phyloP scores from a whole-genome alignment of 2,888 invertebrate species.

The Drosophila mulleri region DNA sequence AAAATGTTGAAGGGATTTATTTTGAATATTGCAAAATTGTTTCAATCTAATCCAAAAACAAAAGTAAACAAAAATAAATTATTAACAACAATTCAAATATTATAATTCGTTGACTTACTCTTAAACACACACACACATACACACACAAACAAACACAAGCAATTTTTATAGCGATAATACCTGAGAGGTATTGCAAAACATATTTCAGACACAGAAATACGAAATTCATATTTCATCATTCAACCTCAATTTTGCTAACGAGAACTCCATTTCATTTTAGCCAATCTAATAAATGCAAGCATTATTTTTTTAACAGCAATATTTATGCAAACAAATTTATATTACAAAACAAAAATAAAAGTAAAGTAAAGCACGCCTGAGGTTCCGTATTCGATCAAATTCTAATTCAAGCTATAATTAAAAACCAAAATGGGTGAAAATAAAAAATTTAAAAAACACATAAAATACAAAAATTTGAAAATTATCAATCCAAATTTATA shows the following conservation, averaged over 20 bases:
- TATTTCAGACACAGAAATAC: constrained; percentile 19
- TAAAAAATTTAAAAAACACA: constrained; percentile 28
- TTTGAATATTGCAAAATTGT: constrained; percentile 52
- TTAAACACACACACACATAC: not conserved
- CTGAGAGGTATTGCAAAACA: constrained; percentile 28
- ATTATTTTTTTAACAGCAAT: constrained; percentile 33
- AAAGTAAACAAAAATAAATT: constrained; percentile 31
- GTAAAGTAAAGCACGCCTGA: constrained; percentile 63
- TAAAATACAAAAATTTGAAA: constrained; percentile 19
- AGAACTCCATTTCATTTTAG: constrained; percentile 58
- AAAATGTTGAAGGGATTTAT: constrained; percentile 42
- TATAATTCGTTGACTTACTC: constrained; percentile 64
- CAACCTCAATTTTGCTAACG: constrained; percentile 49
- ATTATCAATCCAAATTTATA: constrained; percentile 71
- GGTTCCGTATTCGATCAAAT: constrained; percentile 58
- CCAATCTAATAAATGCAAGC: constrained; percentile 56
- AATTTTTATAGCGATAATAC: constrained; percentile 54
- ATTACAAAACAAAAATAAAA: constrained; percentile 15
- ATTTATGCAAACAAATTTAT: constrained; percentile 34
- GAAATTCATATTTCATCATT: constrained; percentile 29
- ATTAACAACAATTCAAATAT: constrained; percentile 52
- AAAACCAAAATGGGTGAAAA: constrained; percentile 56
- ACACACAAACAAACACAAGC: constrained; percentile 34
- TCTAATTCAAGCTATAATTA: constrained; percentile 49
- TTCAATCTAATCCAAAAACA: constrained; percentile 46